Percentiles rank a stretch among this genome's conserved stretches.
phyloP scores from a whole-genome alignment of 2,797 vertebrate genomes.

The Megaceryle alcyon region DNA sequence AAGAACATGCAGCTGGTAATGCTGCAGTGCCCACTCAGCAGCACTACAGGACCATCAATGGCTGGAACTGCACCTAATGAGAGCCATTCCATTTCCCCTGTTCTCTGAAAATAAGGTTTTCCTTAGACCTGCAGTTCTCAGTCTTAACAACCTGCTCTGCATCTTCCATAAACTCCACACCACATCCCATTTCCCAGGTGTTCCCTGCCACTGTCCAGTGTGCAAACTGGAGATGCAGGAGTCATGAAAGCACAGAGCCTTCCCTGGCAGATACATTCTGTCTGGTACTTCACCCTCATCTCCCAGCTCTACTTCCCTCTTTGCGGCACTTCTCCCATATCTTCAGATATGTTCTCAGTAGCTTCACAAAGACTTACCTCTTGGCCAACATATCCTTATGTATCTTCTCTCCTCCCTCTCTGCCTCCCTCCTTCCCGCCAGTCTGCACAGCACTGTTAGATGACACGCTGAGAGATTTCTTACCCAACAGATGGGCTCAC shows the following conservation, averaged over 20 bases:
- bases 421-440: background rate
- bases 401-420: background rate
- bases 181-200: background rate
- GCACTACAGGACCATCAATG: background rate
- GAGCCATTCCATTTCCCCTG: background rate
- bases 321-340: background rate
- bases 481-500: slow-evolving; percentile 28
- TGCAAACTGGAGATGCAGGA: background rate
- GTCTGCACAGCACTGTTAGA: background rate
- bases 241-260: background rate
- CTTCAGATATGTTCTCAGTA: background rate
- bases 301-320: background rate
- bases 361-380: background rate
- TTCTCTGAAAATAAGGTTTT: background rate
- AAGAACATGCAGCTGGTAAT: background rate
- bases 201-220: fast-evolving
- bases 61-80: background rate
- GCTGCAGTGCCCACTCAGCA: background rate
- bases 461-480: background rate
- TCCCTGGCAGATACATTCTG: background rate
- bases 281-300: background rate
- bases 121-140: background rate
- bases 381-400: background rate
- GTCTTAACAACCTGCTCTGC: background rate
- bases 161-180: background rate